Evolutionary conservation across 2,888 invertebrate genomes (phyloP).

Genomic region (Zelleria hepariella): DNA sequence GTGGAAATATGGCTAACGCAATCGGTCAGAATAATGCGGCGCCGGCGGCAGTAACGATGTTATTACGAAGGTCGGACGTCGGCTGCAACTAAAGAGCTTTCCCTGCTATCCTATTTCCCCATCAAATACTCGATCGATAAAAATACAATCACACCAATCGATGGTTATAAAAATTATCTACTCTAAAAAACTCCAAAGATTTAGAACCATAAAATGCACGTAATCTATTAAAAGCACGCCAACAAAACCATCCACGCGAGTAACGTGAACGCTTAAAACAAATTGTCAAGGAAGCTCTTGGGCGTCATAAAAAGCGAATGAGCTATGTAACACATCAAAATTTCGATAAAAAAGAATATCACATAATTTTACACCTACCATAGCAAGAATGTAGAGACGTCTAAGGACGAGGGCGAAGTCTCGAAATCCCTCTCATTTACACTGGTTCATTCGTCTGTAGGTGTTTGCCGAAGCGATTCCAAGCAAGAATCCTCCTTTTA

Average conservation of each 20-base stretch:
- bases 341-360: background rate
- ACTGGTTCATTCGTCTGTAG: constrained; percentile 66
- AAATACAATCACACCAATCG: background rate
- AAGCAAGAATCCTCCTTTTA: constrained; percentile 64
- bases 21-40: constrained; percentile 52
- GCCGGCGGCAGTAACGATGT: constrained; percentile 18
- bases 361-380: background rate
- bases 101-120: background rate
- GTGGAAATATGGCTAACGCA: constrained; percentile 40
- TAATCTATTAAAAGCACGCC: background rate
- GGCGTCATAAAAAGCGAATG: constrained; percentile 2
- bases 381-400: background rate
- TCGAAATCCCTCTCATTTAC: constrained; percentile 70
- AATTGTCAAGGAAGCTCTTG: background rate
- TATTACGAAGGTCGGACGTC: background rate
- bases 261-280: background rate
- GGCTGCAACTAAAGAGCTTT: background rate
- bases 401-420: constrained; percentile 21
- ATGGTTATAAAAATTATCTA: background rate
- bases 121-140: background rate
- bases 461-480: constrained; percentile 71
- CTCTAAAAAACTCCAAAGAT: too few relatives aligned
- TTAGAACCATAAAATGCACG: too few relatives aligned
- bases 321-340: constrained; percentile 1
- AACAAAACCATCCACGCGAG: too few relatives aligned